phyloP scores from a whole-genome alignment of 2,797 vertebrate genomes.

The Enteromius radiatus region DNA sequence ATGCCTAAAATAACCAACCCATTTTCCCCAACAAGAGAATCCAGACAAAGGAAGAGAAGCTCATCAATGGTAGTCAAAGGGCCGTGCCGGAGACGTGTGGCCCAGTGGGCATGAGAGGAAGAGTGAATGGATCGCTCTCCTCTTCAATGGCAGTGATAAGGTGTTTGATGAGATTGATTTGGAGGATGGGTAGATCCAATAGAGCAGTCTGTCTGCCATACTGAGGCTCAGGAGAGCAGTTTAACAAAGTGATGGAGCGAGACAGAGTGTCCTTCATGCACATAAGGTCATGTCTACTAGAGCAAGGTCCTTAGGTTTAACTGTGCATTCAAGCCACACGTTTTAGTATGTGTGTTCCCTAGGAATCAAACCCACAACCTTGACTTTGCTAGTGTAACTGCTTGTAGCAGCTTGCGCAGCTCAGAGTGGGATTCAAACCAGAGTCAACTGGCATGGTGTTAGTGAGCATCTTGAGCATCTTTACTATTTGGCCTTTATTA shows the following conservation, averaged over 20 bases:
- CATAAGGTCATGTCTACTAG: constrained; percentile 20
- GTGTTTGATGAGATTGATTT: constrained; percentile 80
- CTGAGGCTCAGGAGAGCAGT: constrained; percentile 38
- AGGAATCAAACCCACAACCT: not conserved
- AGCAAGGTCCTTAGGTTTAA: not conserved
- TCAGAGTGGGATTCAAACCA: not conserved
- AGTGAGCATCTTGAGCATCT: not conserved
- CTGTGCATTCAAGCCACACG: not conserved
- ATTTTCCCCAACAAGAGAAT: constrained; percentile 58
- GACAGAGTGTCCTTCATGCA: constrained; percentile 2
- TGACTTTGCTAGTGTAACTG: not conserved
- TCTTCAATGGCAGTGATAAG: constrained; percentile 54
- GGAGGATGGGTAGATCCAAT: constrained; percentile 48
- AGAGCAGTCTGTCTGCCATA: constrained; percentile 18
- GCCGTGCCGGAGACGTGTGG: constrained; percentile 55
- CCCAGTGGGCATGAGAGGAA: constrained; percentile 38
- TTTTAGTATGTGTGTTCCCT: not conserved
- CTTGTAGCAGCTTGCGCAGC: not conserved
- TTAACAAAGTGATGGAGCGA: constrained; percentile 31
- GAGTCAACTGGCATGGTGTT: not conserved
- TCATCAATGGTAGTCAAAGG: constrained; percentile 72
- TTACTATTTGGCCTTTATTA: not conserved
- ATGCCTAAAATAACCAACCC: constrained; percentile 73
- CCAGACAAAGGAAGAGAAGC: constrained; percentile 71
- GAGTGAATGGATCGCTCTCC: constrained; percentile 62